phyloP scores from a whole-genome alignment of 2,113 vertebrate species.

The Hypanus sabinus region DNA sequence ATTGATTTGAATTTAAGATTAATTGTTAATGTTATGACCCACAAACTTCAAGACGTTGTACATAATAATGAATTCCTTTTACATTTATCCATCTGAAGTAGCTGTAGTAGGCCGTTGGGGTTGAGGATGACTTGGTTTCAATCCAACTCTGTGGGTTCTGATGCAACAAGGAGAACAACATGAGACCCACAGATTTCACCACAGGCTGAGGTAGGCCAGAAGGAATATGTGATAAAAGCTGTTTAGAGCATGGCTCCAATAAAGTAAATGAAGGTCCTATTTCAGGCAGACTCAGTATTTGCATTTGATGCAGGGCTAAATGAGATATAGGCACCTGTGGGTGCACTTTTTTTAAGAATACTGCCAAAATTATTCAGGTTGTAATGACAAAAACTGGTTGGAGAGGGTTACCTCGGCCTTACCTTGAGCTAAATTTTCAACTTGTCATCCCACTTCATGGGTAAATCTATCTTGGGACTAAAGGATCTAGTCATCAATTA shows the following conservation, averaged over 20 bases:
- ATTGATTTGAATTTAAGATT: neutral
- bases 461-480: neutral
- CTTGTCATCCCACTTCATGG: neutral
- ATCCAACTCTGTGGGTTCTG: too few relatives aligned
- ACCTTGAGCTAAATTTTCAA: neutral
- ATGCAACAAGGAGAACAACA: too few relatives aligned
- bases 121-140: too few relatives aligned
- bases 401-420: neutral
- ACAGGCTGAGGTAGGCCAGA: too few relatives aligned
- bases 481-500: neutral
- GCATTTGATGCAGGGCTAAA: neutral
- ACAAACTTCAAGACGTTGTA: neutral
- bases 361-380: neutral
- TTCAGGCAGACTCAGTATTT: neutral
- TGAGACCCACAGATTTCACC: too few relatives aligned
- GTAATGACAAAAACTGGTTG: neutral
- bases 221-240: too few relatives aligned
- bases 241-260: neutral
- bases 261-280: neutral
- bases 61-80: neutral
- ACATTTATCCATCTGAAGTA: too few relatives aligned
- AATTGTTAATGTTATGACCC: neutral
- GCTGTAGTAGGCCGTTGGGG: too few relatives aligned
- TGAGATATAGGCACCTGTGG: neutral
- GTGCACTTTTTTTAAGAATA: too few relatives aligned